phyloP scores from a whole-genome alignment of 2,888 invertebrate genomes.

The Eucriotettix oculatus region DNA sequence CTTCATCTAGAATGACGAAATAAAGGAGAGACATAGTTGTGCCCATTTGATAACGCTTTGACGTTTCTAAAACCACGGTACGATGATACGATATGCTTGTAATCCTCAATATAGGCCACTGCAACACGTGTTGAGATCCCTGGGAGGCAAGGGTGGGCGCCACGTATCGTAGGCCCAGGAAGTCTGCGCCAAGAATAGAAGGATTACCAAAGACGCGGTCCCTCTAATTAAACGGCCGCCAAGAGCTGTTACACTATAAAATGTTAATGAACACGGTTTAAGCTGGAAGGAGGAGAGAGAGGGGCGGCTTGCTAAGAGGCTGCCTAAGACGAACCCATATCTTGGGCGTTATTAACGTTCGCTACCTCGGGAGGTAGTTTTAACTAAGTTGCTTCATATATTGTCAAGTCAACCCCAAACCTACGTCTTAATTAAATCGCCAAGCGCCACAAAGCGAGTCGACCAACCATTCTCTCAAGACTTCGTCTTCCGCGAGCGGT shows the following conservation, averaged over 20 bases:
- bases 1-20: too few species aligned
- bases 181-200: conserved; percentile 4
- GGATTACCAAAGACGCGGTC: conserved; percentile 5
- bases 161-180: neutral
- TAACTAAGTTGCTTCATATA: neutral
- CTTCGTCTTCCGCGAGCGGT: neutral
- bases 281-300: neutral
- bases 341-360: neutral
- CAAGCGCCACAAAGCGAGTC: neutral
- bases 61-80: too few species aligned
- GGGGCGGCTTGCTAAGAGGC: neutral
- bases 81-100: too few species aligned
- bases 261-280: conserved; percentile 10
- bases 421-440: neutral
- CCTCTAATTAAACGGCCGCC: conserved; percentile 9
- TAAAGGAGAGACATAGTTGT: too few species aligned
- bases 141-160: too few species aligned
- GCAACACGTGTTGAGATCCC: too few species aligned
- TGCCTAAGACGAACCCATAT: neutral
- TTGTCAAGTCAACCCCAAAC: too few species aligned
- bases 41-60: too few species aligned
- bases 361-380: neutral
- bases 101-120: too few species aligned
- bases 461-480: neutral
- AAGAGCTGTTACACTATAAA: conserved; percentile 8